A percentile compares a stretch with the other conserved stretches of the same genome.
Evolutionary conservation across 1,140 invertebrate genomes (phyloP).

Genomic region (Sinonovacula constricta): DNA sequence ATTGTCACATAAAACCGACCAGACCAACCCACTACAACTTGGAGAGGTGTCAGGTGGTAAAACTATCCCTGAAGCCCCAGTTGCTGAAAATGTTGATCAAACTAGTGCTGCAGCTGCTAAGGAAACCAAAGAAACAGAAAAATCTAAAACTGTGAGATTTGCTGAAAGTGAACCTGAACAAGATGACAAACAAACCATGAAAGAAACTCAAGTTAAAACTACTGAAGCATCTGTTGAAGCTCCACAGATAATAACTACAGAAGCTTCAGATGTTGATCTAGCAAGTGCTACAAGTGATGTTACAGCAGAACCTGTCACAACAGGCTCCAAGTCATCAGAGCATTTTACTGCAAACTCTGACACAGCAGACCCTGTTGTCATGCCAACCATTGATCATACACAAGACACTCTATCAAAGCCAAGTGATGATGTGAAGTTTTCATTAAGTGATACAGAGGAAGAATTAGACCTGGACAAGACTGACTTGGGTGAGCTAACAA

Average conservation of each 20-base stretch:
- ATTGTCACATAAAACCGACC: too few species aligned
- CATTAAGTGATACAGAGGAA: conserved; percentile 20
- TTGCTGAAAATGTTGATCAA: too few species aligned
- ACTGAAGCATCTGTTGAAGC: neutral
- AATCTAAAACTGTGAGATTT: too few species aligned
- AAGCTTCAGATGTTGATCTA: neutral
- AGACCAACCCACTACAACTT: too few species aligned
- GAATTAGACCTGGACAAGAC: conserved; percentile 15
- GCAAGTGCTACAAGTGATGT: neutral
- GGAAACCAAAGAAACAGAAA: too few species aligned
- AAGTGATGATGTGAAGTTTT: conserved; percentile 11
- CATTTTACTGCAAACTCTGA: neutral
- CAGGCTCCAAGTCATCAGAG: neutral
- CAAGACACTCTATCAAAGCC: neutral
- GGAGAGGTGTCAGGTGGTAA: too few species aligned
- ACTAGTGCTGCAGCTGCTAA: too few species aligned
- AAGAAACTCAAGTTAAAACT: too few species aligned
- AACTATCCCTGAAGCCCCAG: too few species aligned
- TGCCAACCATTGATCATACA: neutral
- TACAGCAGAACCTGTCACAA: neutral
- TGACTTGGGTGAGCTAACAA: neutral
- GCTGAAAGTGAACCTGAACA: too few species aligned
- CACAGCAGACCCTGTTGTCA: neutral
- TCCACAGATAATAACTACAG: neutral
- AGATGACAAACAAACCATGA: too few species aligned